Evolutionary conservation across 2,888 invertebrate genomes (phyloP), one percentile per base, ranked within the genome.

Genomic region (Melanotus villosus): DNA sequence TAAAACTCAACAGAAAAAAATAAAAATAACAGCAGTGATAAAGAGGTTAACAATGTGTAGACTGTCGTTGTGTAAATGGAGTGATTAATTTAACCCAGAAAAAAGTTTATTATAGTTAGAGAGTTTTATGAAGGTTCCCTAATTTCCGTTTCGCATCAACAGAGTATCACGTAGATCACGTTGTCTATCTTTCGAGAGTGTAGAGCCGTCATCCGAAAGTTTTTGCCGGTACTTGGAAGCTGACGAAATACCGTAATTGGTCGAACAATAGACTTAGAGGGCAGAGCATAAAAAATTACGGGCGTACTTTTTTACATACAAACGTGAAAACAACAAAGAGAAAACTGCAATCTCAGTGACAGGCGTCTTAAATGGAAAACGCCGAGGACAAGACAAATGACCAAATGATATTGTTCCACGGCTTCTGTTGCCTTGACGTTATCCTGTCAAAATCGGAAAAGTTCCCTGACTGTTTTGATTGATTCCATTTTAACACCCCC

Each of bases 321-420:
- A 47, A 47, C 47, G 47, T 23, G 47, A 47, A 47, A 47, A 47
- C 47, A 47, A 47, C 47, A 47, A 47, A 47, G 12, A 23, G 47
- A 47, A 23, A 47, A 47, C 47, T 52, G 32, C 30, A 52, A 52
- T 52, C 52, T 36, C 52, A 14, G 62, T 62, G 62, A 62, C 62
- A 62, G 52, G 52, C 47, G 52, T 52, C 62, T 50, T 34, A 62
- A 62, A 52, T 38, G 58, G 54, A 60, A n/a, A 66, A 54, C 21
- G 36, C 60, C 32, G 62, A 43, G 62, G 47, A 63, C 34, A 71
- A 71, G 72, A 71, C 70, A 71, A 74, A 71, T 69, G 71, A 64
- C 69, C 59, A 69, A 73, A 74, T 71, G 66, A 74, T 73, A 70
- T 71, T 73, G 74, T 73, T 71, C 69, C 65, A 56, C 41, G 62